Evolutionary conservation across 1,140 invertebrate genomes (phyloP), one percentile per base, ranked within the genome.

Genomic region (Zaprionus lachaisei): DNA sequence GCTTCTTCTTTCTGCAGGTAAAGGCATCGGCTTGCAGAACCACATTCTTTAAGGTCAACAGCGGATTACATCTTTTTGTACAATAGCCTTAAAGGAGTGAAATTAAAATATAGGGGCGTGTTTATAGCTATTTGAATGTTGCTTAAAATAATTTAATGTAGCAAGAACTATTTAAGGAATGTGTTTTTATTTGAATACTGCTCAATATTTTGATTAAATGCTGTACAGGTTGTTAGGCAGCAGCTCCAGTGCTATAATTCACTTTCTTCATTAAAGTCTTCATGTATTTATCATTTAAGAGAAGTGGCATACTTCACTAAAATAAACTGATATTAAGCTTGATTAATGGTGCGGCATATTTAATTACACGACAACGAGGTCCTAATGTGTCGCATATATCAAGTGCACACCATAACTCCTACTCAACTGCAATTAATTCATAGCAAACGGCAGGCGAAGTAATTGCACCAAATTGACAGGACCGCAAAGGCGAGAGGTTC

Each of bases 381-480:
- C 60, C 68, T 82, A 81, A 73, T 85, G 69, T 47, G 72, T 72
- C 75, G 64, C 85, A 90, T 90, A 90, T 72, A 82, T 90, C 85
- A 89, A 69, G 65, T 60, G 65, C 28, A 47, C 20, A 60, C 72
- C 28, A 61, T 65, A 69, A 20, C 47, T 34, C 28, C n/a, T 31
- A 44, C 65, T 58, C 24, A n/a, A 70, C 68, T 85, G 86, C 74
- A 90, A 85, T 90, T 90, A 90, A 90, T 90, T 82, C 82, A 85
- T 90, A 77, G 82, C 79, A 91, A 85, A 76, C 77, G 79, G 77
- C 76, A 77, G 68, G 22, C 68, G 56, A 90, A 84, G 82, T 90
- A 90, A 90, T 90, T 85, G 81, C 79, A 71, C 56, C 49, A 75
- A 90, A 85, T 91, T 90, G 86, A 82, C 73, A 78, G 58, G 67